Evolutionary conservation across 2,888 invertebrate species (phyloP), one percentile per base, ranked within the genome.

Genomic region (Argynnis bischoffii): DNA sequence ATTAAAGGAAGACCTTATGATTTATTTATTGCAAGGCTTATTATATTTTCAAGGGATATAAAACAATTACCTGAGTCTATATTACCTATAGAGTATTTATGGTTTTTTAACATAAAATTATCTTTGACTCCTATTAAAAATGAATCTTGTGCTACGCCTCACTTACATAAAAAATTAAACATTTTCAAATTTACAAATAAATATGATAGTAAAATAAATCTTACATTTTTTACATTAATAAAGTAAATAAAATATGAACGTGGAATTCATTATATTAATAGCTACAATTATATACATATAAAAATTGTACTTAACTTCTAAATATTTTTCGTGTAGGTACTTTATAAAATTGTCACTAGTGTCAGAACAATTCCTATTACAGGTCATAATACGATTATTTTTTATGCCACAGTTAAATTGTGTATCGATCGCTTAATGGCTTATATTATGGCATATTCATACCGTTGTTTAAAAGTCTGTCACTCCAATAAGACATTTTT

Each of bases 331-430:
- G 35, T 41, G 35, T 41, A 16, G 1, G 11, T 41, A 16, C 3
- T 41, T 55, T 51, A 54, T 21, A 54, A 54, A 63, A 63, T 63
- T n/a, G 50, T 67, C 8, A 57, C 57, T 57, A 61, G 13, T 56
- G 46, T 66, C 21, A 63, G 54, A 56, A 65, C 65, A 69, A 69
- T 61, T 65, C 69, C 65, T 65, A 51, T 16, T n/a, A 64, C 50
- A 64, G 35, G 48, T 54, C 68, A 61, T 48, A 11, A 41, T 26
- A 61, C 26, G 46, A 55, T 53, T 4, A 35, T 35, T 51, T 61
- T 51, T 8, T 14, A 41, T 31, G 35, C 41, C 41, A 59, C 47
- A 57, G 26, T 46, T 21, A 4, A 51, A 57, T 57, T 57, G 50
- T 41, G 31, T 50, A 67, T 47, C 48, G 47, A 31, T 55, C 48